Evolutionary conservation across 2,888 invertebrate genomes (phyloP), one percentile per base, ranked within the genome.

Genomic region (Lasiommata megera): DNA sequence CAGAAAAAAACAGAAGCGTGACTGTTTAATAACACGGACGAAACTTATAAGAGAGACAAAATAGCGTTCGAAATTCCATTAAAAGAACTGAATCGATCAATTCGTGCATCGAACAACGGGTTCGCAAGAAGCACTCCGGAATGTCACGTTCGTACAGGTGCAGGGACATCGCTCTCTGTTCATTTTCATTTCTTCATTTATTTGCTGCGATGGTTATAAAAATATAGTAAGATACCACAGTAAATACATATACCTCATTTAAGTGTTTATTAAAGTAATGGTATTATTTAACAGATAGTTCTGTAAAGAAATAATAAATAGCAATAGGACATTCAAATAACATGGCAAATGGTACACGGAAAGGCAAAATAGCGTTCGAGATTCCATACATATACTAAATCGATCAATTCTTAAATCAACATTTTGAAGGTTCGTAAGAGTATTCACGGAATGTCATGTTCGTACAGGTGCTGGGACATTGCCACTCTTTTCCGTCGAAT

Each of bases 141-240:
- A 85, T 86, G 83, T 76, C 77, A 75, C 74, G 70, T 80, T 80
- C 79, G 76, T 80, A 74, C 84, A 85, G 84, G 85, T 86, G 84
- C 73, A 70, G 73, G 84, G 79, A 70, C 85, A 79, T 80, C 85
- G 86, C 78, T 80, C 84, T 53, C 18, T 37, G 43, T 55, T 40
- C 50, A 23, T 23, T 44, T 54, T 44, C 38, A 58, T 48, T 58
- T 41, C 16, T 54, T 58, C 46, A 41, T 52, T 44, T 44, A 44
- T 44, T 29, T 29, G 12, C 12, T 37, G 9, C 37, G n/a, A 3
- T 23, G 23, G 2, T 23, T 2, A 23, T 23, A 2, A 5, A n/a
- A 3, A 28, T 28, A 50, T 50, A 37, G 6, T 23, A 9, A 29
- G 31, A 47, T 40, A 31, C 23, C 23, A 41, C 18, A 31, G 7